Conservation (phyloP, 2,113 vertebrate species). For the Dipodomys stephensi region DNA sequence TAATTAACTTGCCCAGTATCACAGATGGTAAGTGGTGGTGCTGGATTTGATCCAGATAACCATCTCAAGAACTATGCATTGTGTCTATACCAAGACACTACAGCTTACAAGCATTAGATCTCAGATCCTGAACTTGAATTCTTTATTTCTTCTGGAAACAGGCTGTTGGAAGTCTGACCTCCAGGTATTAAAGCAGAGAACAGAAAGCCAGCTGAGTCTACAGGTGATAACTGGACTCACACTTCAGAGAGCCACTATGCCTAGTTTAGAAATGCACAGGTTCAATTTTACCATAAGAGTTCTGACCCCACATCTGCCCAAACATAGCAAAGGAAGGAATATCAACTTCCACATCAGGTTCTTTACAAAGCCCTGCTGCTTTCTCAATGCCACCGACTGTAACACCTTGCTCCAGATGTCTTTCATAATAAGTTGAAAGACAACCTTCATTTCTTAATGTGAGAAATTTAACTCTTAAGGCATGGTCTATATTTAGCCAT, state of each 20-base stretch:
- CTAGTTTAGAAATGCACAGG: neutral
- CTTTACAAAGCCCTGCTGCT: neutral
- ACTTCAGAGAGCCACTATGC: no score
- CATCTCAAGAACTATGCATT: neutral
- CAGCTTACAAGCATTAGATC: neutral
- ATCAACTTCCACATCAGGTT: neutral
- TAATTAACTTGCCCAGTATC: neutral
- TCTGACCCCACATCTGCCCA: neutral
- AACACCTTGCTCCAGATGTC: neutral
- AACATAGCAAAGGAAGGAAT: neutral
- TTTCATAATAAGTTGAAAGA: constrained; percentile 33
- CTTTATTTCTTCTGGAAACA: neutral
- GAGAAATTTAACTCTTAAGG: constrained; percentile 23
- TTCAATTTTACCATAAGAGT: neutral
- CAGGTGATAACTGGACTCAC: neutral
- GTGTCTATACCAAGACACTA: neutral
- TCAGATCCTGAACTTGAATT: neutral
- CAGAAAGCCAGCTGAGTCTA: neutral
- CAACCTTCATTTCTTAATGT: constrained; percentile 49
- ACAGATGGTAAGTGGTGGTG: neutral
- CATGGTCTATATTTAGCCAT: constrained; percentile 32
- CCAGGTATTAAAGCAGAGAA: neutral
- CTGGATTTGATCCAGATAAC: neutral
- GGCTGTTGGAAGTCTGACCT: neutral
- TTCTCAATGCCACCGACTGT: neutral